Conservation (phyloP, 2,113 vertebrate genomes). For the Lynx canadensis region DNA sequence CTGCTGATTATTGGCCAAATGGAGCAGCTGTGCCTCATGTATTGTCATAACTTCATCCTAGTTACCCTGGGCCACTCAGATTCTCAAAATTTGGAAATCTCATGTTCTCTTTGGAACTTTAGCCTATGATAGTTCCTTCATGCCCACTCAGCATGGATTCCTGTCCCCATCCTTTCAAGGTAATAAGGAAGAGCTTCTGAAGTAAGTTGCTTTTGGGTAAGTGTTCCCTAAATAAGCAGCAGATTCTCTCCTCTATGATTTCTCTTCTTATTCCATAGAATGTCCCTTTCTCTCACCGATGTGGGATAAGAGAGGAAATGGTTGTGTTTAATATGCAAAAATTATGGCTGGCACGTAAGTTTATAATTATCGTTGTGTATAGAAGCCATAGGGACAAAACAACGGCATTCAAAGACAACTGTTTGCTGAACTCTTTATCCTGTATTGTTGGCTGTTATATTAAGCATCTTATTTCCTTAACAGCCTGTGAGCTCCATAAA, state of each 20-base stretch:
- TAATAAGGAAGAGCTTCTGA: background rate
- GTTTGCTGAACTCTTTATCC: background rate
- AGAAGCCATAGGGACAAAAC: background rate
- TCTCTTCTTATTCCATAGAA: background rate
- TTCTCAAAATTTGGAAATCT: background rate
- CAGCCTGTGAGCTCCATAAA: background rate
- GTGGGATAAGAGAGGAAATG: background rate
- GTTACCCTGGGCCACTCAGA: background rate
- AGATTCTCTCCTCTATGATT: background rate
- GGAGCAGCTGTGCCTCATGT: background rate
- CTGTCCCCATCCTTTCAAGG: background rate
- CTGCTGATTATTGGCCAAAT: background rate
- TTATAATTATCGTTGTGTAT: background rate
- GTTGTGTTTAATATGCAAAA: background rate
- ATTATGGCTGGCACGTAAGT: background rate
- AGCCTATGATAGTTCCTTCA: background rate
- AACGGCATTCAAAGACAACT: background rate
- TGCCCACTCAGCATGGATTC: background rate
- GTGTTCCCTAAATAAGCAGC: background rate
- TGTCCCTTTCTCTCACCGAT: background rate
- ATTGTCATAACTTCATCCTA: background rate
- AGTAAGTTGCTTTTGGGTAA: background rate
- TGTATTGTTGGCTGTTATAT: background rate
- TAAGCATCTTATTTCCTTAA: conserved; percentile 7
- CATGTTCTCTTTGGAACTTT: background rate